Base-by-base conservation (phyloP, 2,113 vertebrate genomes). In the Muntiacus reevesi region DNA sequence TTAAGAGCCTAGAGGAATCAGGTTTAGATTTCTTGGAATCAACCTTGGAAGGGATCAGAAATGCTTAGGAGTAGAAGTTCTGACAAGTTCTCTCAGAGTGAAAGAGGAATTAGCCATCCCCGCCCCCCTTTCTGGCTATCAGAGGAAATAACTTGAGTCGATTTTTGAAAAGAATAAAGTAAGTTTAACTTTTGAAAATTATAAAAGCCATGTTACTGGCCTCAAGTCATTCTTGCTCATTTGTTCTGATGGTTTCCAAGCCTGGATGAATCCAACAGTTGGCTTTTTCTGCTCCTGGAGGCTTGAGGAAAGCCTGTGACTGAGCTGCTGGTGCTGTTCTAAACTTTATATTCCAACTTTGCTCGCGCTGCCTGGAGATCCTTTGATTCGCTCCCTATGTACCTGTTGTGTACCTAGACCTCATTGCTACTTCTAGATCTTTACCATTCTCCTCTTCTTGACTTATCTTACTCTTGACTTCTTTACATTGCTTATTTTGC, bases 181-280 rank as follows among this genome's bases (percentile, higher is more conserved):
- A 62, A 67, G 36, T 89, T 67, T 79, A 74, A 54, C 40, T 81
- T 96, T 94, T 94, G 13, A n/a, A 91, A 92, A 93, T 84, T 60
- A 43, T 91, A 57, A 94, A 94, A 91, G 52, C 76, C 10, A 0
- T 59, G 45, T 87, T 79, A 67, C 40, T 89, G 96, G 89, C 81
- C n/a, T 90, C 33, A 71, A 36, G 59, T 50, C 91, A 12, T 89
- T 93, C 92, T 96, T 71, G 47, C 64, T 54, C 59, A 28, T 94
- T 96, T 95, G 40, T 40, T 86, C 14, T 89, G 76, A 54, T 82
- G 94, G 36, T 93, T 83, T 93, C 50, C 92, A 96, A 93, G 82
- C 43, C 87, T 76, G 55, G 60, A 50, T 79, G 59, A 74, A 47
- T 91, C 76, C 25, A 87, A 57, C 85, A 60, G 40, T 83, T 55